These are phyloP conservation scores for Bellardia pandia DNA, from an alignment of 2,888 invertebrate species.

Conservation along the genomic window DNA sequence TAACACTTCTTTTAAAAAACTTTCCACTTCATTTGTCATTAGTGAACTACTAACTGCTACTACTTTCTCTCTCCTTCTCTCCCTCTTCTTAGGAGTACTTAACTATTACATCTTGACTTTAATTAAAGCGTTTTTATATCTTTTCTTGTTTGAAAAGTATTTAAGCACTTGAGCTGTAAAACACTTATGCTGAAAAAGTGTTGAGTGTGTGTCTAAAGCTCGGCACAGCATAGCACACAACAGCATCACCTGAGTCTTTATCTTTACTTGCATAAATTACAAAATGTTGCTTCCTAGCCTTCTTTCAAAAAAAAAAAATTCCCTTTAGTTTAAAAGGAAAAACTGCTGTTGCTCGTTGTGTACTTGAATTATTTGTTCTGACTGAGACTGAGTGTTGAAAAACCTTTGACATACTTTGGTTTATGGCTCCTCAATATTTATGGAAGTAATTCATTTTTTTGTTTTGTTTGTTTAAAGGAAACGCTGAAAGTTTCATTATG, in stretches of 20 bases:
- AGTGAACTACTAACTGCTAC: not conserved
- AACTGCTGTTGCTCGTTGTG: not conserved
- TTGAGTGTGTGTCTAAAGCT: not conserved
- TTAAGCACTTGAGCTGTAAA: slow-evolving; percentile 53
- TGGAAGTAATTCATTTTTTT: slow-evolving; percentile 52
- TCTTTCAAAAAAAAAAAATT: not conserved
- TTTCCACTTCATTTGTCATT: slow-evolving; percentile 46
- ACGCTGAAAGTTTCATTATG: slow-evolving; percentile 31
- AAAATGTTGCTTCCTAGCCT: not conserved
- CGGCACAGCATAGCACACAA: not conserved
- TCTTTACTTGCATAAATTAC: slow-evolving; percentile 35
- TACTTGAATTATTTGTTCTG: slow-evolving; percentile 31
- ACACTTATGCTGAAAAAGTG: slow-evolving; percentile 39
- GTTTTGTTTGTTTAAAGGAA: not conserved
- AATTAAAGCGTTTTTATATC: slow-evolving; percentile 56
- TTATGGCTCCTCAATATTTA: slow-evolving; percentile 60
- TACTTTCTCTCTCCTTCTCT: not conserved
- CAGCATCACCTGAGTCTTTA: slow-evolving; percentile 8
- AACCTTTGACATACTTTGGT: slow-evolving; percentile 63
- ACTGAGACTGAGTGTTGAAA: slow-evolving; percentile 8
- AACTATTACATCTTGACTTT: slow-evolving; percentile 52
- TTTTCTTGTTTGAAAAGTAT: slow-evolving; percentile 41
- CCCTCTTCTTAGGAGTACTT: slow-evolving; percentile 11
- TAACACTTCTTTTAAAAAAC: not conserved
- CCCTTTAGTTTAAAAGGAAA: slow-evolving; percentile 15